Conservation (phyloP, 2,888 invertebrate species). For the Hyposoter didymator region DNA sequence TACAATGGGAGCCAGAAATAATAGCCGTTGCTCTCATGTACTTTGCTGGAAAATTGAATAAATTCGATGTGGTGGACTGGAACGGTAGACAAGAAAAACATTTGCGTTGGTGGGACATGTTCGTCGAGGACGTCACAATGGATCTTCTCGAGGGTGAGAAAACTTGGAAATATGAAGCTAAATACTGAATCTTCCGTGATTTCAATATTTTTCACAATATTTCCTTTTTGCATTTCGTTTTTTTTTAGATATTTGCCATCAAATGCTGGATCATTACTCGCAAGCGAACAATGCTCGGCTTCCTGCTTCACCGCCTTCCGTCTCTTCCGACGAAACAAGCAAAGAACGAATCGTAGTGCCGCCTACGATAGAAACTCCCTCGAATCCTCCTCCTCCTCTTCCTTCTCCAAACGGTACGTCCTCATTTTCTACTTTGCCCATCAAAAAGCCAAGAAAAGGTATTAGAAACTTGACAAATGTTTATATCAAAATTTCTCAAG, state of each 20-base stretch:
- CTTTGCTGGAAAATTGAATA: slow-evolving; percentile 97
- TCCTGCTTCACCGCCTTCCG: slow-evolving; percentile 89
- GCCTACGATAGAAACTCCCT: slow-evolving; percentile 77
- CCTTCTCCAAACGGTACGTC: slow-evolving; percentile 77
- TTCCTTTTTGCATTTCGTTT: slow-evolving; percentile 89
- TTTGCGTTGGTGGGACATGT: slow-evolving; percentile 99
- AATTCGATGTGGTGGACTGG: slow-evolving; percentile 98
- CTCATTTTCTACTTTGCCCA: slow-evolving; percentile 3
- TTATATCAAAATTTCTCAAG: neutral
- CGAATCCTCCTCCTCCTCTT: slow-evolving; percentile 69
- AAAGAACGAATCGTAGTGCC: slow-evolving; percentile 77
- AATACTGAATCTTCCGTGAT: neutral
- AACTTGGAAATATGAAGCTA: neutral
- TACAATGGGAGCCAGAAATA: slow-evolving; percentile 99
- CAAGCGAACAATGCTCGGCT: slow-evolving; percentile 87
- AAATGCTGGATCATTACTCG: slow-evolving; percentile 96
- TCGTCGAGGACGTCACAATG: slow-evolving; percentile 97
- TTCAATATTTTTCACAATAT: neutral
- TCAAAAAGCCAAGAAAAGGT: neutral
- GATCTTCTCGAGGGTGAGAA: slow-evolving; percentile 93
- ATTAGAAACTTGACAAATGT: neutral
- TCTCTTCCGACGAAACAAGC: slow-evolving; percentile 82
- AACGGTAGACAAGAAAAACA: slow-evolving; percentile 91
- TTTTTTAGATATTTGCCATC: slow-evolving; percentile 95
- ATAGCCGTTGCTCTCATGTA: slow-evolving; percentile 99